Base-by-base conservation (phyloP, 2,888 invertebrate genomes). In the Heliconius aoede region DNA sequence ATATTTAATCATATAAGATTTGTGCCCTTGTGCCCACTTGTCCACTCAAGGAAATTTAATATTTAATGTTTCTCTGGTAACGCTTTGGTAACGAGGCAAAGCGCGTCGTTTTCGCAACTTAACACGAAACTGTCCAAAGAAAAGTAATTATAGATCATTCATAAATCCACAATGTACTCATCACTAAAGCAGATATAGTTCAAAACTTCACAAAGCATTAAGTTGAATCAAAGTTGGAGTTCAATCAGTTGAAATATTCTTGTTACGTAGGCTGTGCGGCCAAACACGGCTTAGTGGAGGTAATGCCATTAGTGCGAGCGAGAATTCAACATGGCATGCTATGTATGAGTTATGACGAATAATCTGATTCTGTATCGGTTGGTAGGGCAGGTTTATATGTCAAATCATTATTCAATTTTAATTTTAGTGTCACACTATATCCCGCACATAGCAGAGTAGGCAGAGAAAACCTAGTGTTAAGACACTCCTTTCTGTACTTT, bases 281-380 rank as follows among this genome's bases (percentile, higher is more conserved):
- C n/a, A 55, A 32, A 65, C 51, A 55, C 51, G 58, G 69, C 62
- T 58, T 78, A 72, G 76, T 77, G 72, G 74, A 55, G 51, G 51
- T 74, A 60, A 79, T 74, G 8, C 58, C 30, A 28, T 79, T 64
- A 79, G 67, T 75, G 72, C 65, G 28, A 68, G 61, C 62, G 62
- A 72, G 68, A 74, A 77, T 74, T 75, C 72, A 68, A 74, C 72
- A 64, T 40, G 64, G 32, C 4, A 65, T 15, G 65, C 72, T n/a
- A n/a, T n/a, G n/a, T n/a, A 18, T 46, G 72, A 18, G 36, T 13
- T 60, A 60, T 40, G 24, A n/a, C 30, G 60, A 24, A 55, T 68
- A 21, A 61, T 68, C 13, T 11, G 32, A n/a, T 32, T 32, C n/a
- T n/a, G 11, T 55, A 55, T 55, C n/a, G 9, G 7, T 18, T 46